These are phyloP conservation scores for Mechanitis mazaeus DNA, from an alignment of 2,888 invertebrate genomes.

Conservation along the genomic window DNA sequence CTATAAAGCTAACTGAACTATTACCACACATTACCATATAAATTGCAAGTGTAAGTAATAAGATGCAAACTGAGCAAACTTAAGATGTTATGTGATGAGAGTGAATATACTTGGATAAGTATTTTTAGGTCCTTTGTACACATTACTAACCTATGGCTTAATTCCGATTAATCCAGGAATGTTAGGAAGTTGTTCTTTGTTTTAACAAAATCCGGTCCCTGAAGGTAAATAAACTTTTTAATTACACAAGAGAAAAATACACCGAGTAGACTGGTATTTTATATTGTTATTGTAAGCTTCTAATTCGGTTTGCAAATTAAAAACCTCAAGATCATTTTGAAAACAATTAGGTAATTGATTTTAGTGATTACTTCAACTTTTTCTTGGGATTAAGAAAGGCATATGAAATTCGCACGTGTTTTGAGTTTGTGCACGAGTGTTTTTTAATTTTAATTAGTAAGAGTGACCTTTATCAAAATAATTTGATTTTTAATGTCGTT, in stretches of 20 bases:
- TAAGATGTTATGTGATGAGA: not conserved
- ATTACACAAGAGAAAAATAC: not conserved
- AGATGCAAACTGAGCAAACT: not conserved
- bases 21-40: slow-evolving; percentile 5
- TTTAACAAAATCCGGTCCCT: not conserved
- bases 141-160: slow-evolving; percentile 1
- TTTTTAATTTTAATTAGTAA: no score
- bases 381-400: no score
- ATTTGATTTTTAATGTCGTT: no score
- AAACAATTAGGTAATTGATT: no score
- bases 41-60: slow-evolving; percentile 8
- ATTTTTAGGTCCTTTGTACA: slow-evolving; percentile 2
- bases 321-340: no score
- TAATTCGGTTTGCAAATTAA: no score
- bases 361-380: no score
- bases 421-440: no score
- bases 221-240: not conserved
- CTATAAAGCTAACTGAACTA: not conserved
- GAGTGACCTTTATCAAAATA: no score
- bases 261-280: not conserved
- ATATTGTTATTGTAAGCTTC: not conserved
- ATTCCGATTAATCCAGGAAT: not conserved
- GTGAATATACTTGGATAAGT: slow-evolving; percentile 4
- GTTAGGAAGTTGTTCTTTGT: not conserved
- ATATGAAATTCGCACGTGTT: no score